A percentile compares a stretch with the other conserved stretches of the same genome.
These are phyloP conservation scores for Circus cinereus DNA, from an alignment of 2,797 vertebrate genomes.

Conservation along the genomic window DNA sequence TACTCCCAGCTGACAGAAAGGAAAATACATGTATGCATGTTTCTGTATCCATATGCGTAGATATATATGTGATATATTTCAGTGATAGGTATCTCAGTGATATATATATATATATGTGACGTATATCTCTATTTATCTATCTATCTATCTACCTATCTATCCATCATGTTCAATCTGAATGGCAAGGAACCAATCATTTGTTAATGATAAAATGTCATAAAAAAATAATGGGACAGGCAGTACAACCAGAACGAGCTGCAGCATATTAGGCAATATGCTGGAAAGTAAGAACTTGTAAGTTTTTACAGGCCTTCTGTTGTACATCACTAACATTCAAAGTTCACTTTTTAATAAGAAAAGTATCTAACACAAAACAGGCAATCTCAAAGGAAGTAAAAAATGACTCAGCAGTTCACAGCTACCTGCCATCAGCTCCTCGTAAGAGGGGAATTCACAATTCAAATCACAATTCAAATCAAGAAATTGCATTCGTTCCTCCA, in stretches of 20 bases:
- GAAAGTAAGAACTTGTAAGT: background rate
- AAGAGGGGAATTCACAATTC: background rate
- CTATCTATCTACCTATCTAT: too few species aligned
- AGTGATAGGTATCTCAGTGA: background rate
- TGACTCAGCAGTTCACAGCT: background rate
- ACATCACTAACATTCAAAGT: background rate
- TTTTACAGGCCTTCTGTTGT: background rate
- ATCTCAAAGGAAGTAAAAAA: background rate
- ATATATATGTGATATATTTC: background rate
- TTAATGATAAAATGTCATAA: background rate
- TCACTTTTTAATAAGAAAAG: background rate
- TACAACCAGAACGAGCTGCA: background rate
- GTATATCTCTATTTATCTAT: background rate
- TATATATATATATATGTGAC: background rate
- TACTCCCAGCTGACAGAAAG: background rate
- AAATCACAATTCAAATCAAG: background rate
- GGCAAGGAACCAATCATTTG: background rate
- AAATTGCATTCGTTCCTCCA: background rate
- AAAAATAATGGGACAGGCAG: background rate
- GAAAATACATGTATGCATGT: background rate
- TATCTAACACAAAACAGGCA: background rate
- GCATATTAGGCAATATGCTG: background rate
- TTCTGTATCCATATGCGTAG: background rate
- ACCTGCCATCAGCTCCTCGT: background rate
- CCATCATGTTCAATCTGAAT: background rate